These are phyloP conservation scores for Babylonia areolata DNA, from an alignment of 1,140 invertebrate species.

Conservation along the genomic window DNA sequence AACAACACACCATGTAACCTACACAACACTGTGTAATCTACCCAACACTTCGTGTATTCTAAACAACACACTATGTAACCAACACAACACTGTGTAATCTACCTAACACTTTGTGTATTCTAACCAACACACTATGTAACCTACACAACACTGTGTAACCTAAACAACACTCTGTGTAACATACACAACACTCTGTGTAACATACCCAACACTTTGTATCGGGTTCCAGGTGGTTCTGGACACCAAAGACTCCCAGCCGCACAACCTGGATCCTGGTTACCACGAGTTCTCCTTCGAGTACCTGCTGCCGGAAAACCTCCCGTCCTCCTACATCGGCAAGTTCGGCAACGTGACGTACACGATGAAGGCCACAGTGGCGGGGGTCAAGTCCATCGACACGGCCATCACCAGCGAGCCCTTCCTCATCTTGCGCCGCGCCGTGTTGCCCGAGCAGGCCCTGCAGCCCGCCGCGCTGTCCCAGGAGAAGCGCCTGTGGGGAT, in stretches of 20 bases:
- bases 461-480: conserved; percentile 37
- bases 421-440: conserved; percentile 61
- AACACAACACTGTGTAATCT: too few relatives aligned
- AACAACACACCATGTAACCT: too few relatives aligned
- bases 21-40: too few relatives aligned
- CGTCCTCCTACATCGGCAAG: conserved; percentile 75
- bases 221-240: conserved; percentile 47
- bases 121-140: too few relatives aligned
- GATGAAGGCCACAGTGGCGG: conserved; percentile 66
- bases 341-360: conserved; percentile 75
- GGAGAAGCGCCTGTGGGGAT: conserved; percentile 58
- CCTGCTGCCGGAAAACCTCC: conserved; percentile 68
- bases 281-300: conserved; percentile 72
- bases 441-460: conserved; percentile 48
- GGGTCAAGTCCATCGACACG: conserved; percentile 62
- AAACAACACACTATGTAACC: too few relatives aligned
- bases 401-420: conserved; percentile 74
- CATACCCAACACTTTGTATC: too few relatives aligned
- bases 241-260: conserved; percentile 38
- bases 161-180: too few relatives aligned
- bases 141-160: too few relatives aligned
- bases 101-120: too few relatives aligned
- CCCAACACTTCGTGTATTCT: too few relatives aligned
- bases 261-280: conserved; percentile 54
- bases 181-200: too few relatives aligned